A percentile compares a stretch with the other conserved stretches of the same genome.
Conservation (phyloP, 2,797 vertebrate species). For the Myioborus melanocephalus region DNA sequence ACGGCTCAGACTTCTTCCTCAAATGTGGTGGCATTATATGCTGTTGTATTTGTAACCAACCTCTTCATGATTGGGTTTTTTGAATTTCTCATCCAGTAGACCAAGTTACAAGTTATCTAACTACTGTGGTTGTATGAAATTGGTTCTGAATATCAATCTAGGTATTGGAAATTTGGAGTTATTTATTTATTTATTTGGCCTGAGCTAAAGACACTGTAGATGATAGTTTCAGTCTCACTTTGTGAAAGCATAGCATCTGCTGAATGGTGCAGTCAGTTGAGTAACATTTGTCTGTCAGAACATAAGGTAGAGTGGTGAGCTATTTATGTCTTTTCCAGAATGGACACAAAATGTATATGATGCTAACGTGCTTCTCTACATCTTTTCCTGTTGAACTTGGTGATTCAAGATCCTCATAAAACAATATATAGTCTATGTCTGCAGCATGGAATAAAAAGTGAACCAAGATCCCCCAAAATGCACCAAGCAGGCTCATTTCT, state of each 20-base stretch:
- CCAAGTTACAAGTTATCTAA: background rate
- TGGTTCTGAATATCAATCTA: background rate
- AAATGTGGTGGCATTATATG: background rate
- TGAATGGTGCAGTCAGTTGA: background rate
- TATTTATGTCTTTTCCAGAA: background rate
- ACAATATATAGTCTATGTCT: background rate
- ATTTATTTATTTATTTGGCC: background rate
- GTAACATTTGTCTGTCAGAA: background rate
- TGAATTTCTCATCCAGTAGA: background rate
- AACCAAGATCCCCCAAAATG: background rate
- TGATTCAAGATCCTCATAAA: background rate
- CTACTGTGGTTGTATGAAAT: background rate
- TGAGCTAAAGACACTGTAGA: background rate
- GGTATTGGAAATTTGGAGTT: background rate
- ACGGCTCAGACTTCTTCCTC: background rate
- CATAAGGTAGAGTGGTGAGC: background rate
- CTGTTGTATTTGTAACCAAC: background rate
- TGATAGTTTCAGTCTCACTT: background rate
- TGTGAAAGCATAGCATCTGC: background rate
- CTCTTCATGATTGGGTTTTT: background rate
- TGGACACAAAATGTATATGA: background rate
- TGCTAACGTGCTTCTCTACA: background rate
- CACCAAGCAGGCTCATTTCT: background rate
- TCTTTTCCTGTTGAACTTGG: background rate
- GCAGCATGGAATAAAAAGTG: background rate